Evolutionary conservation across 2,888 invertebrate genomes (phyloP).

Genomic region (Stratiomys singularior): DNA sequence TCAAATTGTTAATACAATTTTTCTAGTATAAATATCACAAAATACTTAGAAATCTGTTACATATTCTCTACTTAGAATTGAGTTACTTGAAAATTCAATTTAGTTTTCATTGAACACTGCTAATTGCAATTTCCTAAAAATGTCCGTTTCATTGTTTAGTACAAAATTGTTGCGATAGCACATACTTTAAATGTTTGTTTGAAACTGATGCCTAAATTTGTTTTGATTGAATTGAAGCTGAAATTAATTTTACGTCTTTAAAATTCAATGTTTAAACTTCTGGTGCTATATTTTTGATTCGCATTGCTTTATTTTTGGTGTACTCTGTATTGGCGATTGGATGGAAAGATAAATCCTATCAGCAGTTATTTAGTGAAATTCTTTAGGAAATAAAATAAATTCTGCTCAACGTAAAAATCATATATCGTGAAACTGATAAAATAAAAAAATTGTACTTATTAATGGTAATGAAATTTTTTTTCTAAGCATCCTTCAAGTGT

Average conservation of each 20-base stretch:
- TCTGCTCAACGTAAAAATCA: neutral
- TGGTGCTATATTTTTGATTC: neutral
- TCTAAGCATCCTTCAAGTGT: too few species aligned
- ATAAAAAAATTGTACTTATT: too few species aligned
- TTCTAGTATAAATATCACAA: too few species aligned
- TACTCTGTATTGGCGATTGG: neutral
- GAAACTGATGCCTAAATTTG: conserved; percentile 10
- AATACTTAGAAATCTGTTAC: too few species aligned
- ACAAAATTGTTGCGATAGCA: conserved; percentile 43
- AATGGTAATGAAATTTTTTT: too few species aligned
- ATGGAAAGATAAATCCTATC: neutral
- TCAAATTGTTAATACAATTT: too few species aligned
- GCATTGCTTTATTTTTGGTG: neutral
- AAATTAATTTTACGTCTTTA: conserved; percentile 17
- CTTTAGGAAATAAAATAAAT: neutral
- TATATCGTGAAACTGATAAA: neutral
- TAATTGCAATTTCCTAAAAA: neutral
- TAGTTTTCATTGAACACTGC: neutral
- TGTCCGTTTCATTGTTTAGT: conserved; percentile 45
- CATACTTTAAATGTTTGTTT: conserved; percentile 20
- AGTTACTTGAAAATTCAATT: neutral
- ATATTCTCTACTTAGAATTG: too few species aligned
- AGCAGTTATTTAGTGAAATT: neutral
- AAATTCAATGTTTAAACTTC: conserved; percentile 14
- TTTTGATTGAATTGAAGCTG: conserved; percentile 18